These are phyloP conservation scores for Hippolais icterina DNA, from an alignment of 2,113 vertebrate genomes.

Conservation along the genomic window DNA sequence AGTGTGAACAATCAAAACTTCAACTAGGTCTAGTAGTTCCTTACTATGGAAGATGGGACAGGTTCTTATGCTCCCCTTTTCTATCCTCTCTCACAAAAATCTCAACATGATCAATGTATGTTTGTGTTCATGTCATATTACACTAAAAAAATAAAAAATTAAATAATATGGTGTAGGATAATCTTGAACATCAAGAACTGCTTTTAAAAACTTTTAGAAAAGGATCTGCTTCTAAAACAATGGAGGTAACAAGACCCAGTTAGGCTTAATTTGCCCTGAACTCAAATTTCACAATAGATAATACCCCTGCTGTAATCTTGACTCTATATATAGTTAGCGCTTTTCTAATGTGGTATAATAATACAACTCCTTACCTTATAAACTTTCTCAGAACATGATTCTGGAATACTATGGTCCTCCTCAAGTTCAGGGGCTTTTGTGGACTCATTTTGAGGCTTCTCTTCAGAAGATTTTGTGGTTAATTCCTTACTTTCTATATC, in stretches of 20 bases:
- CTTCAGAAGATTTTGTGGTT: constrained; percentile 13
- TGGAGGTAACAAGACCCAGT: background rate
- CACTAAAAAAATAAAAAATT: background rate
- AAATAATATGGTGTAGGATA: background rate
- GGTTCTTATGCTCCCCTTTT: background rate
- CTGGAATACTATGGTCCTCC: background rate
- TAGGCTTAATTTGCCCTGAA: background rate
- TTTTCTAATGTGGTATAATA: background rate
- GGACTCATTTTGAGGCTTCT: constrained; percentile 49
- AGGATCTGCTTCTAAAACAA: background rate
- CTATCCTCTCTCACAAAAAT: background rate
- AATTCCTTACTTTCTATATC: background rate
- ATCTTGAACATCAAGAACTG: background rate
- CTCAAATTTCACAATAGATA: background rate
- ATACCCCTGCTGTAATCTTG: background rate
- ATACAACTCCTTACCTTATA: constrained; percentile 61
- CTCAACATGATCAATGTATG: background rate
- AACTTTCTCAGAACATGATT: background rate
- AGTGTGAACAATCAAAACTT: background rate
- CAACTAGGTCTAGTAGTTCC: background rate
- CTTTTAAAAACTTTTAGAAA: background rate
- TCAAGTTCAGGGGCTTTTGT: background rate
- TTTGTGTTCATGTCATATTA: background rate
- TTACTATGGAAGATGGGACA: background rate
- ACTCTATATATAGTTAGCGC: background rate